Percentiles rank a stretch among this genome's conserved stretches.
phyloP scores from a whole-genome alignment of 1,140 invertebrate species.

The Bombus pascuorum region DNA sequence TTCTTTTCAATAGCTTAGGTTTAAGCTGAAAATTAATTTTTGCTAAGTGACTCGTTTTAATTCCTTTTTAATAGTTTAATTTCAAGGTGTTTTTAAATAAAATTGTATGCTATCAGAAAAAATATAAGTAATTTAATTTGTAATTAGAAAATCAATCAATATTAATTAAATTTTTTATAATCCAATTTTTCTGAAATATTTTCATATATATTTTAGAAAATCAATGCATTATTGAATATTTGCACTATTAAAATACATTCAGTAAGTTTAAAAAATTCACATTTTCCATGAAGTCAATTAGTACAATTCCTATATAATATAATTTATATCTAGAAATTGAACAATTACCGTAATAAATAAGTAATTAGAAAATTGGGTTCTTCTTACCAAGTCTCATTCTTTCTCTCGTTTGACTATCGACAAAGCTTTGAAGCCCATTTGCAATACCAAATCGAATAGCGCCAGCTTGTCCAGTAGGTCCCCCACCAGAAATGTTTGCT shows the following conservation, averaged over 20 bases:
- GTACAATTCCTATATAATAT: neutral
- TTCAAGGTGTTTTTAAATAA: neutral
- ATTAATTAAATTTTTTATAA: neutral
- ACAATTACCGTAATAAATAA: neutral
- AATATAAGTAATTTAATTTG: neutral
- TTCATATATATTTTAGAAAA: neutral
- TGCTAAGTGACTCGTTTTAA: no score
- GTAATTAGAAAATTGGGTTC: neutral
- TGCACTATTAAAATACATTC: no score
- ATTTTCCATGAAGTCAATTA: neutral
- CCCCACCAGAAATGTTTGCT: conserved; percentile 87
- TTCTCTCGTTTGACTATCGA: conserved; percentile 89
- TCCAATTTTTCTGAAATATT: neutral
- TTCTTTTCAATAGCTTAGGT: no score
- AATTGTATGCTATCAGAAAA: neutral
- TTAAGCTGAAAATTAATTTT: no score
- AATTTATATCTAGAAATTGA: neutral
- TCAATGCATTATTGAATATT: neutral
- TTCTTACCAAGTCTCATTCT: conserved; percentile 92
- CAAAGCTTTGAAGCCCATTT: conserved; percentile 90
- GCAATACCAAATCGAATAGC: conserved; percentile 94
- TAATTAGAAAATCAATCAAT: neutral
- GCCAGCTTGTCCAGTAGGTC: conserved; percentile 90
- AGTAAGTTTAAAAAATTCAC: neutral
- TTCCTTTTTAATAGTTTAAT: no score